Conservation (phyloP, 2,888 invertebrate species). For the Steinernema carpocapsae region DNA sequence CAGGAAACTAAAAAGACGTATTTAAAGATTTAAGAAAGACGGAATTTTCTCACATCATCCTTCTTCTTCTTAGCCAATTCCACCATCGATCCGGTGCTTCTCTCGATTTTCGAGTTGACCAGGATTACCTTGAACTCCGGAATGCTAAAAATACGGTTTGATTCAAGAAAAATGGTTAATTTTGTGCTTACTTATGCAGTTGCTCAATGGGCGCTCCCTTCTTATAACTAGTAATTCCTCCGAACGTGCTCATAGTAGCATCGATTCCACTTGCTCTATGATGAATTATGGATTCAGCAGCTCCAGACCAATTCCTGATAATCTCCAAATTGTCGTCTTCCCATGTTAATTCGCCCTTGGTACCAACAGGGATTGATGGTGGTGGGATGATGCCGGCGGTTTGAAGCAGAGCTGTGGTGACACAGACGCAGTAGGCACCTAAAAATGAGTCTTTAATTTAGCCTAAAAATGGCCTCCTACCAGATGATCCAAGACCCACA, state of each 20-base stretch:
- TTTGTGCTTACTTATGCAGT: slow-evolving; percentile 3
- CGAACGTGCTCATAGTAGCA: slow-evolving; percentile 87
- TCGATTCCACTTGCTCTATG: slow-evolving; percentile 92
- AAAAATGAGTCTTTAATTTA: no score
- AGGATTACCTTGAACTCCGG: slow-evolving; percentile 75
- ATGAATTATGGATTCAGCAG: slow-evolving; percentile 87
- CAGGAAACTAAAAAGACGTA: slow-evolving; percentile 73
- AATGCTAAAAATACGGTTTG: slow-evolving; percentile 23
- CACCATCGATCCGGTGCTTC: slow-evolving; percentile 81
- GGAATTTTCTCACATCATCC: slow-evolving; percentile 74
- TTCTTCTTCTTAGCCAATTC: slow-evolving; percentile 73
- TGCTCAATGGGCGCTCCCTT: slow-evolving; percentile 7
- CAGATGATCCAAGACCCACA: slow-evolving; percentile 83
- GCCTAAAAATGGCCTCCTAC: neutral
- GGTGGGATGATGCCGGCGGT: slow-evolving; percentile 43
- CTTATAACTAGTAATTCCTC: slow-evolving; percentile 70
- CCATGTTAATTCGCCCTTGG: slow-evolving; percentile 36
- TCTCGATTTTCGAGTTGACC: slow-evolving; percentile 81
- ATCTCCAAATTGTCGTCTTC: slow-evolving; percentile 70
- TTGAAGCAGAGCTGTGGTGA: slow-evolving; percentile 78
- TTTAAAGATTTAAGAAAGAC: no score
- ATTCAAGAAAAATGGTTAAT: slow-evolving; percentile 38
- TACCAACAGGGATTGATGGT: slow-evolving; percentile 39
- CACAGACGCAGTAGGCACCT: slow-evolving; percentile 84
- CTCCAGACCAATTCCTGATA: slow-evolving; percentile 81